Conservation (phyloP, 2,888 invertebrate species). For the Anarsia innoxiella region DNA sequence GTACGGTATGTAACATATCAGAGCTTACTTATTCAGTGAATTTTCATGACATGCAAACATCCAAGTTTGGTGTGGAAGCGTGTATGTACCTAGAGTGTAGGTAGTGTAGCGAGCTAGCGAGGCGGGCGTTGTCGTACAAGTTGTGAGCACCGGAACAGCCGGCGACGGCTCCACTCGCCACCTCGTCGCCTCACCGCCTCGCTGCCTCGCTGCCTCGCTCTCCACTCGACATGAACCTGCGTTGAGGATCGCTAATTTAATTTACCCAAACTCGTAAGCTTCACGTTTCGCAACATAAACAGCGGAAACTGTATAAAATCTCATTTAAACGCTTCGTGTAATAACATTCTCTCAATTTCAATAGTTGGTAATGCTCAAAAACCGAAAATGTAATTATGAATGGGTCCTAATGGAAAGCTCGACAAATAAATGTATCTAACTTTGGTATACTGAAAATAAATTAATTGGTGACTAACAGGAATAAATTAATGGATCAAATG, state of each 20-base stretch:
- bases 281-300: constrained; percentile 35
- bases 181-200: too few species aligned
- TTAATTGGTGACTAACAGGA: too few species aligned
- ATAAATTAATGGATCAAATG: too few species aligned
- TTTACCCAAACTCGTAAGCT: constrained; percentile 36
- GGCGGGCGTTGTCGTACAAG: background rate
- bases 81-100: too few species aligned
- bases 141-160: background rate
- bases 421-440: too few species aligned
- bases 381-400: too few species aligned
- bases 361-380: too few species aligned
- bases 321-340: constrained; percentile 30
- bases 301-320: constrained; percentile 28
- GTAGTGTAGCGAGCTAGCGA: background rate
- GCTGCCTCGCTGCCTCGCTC: background rate
- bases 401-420: too few species aligned
- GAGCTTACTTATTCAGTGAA: background rate
- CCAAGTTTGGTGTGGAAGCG: too few species aligned
- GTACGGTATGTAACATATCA: background rate
- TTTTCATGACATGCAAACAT: too few species aligned
- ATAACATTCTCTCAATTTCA: too few species aligned
- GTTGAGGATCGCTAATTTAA: constrained; percentile 39
- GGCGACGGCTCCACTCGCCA: background rate
- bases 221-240: constrained; percentile 15
- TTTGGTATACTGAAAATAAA: too few species aligned